Evolutionary conservation across 2,797 vertebrate genomes (phyloP).

Genomic region (Enteromius trimaculatus): DNA sequence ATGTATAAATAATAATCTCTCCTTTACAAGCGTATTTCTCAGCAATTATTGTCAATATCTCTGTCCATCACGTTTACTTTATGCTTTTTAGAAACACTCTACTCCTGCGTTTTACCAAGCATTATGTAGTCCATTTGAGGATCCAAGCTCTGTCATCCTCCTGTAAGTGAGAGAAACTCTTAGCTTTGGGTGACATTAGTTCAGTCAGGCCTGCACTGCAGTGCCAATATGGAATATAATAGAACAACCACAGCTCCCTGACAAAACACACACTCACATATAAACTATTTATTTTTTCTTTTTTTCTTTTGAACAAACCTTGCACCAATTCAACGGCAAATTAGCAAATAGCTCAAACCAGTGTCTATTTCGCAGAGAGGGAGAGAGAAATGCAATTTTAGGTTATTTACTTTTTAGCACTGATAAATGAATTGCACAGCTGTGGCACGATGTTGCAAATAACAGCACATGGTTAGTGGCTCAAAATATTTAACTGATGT

Average conservation of each 20-base stretch:
- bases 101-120: conserved; percentile 49
- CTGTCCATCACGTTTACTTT: conserved; percentile 8
- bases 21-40: conserved; percentile 61
- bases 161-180: conserved; percentile 24
- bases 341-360: no score
- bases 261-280: conserved; percentile 11
- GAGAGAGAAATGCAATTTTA: neutral
- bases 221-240: conserved; percentile 21
- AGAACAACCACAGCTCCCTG: neutral
- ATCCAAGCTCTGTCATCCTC: conserved; percentile 2
- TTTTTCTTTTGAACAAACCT: neutral
- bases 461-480: neutral
- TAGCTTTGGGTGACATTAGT: conserved; percentile 53
- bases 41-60: conserved; percentile 47
- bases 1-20: neutral
- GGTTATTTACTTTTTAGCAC: neutral
- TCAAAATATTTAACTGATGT: conserved; percentile 28
- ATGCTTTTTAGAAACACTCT: conserved; percentile 33
- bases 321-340: neutral
- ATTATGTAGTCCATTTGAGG: conserved; percentile 39
- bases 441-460: conserved; percentile 17
- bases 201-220: conserved; percentile 61
- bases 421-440: conserved; percentile 14
- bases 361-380: neutral
- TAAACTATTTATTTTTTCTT: neutral